A percentile compares a stretch with the other conserved stretches of the same genome.
Conservation (phyloP, 2,888 invertebrate species). For the Macrosiphum euphorbiae region DNA sequence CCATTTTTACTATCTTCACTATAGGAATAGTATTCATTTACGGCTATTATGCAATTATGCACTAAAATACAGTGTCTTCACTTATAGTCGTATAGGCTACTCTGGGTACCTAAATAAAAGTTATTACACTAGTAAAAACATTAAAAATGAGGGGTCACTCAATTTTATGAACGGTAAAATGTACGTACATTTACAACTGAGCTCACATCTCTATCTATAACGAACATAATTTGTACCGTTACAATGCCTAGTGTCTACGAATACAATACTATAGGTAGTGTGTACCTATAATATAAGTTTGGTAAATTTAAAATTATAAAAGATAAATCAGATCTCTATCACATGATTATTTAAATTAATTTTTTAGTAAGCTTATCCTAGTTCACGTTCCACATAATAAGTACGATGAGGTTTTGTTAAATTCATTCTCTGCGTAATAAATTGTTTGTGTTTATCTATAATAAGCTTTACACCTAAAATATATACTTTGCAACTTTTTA, state of each 20-base stretch:
- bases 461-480: slow-evolving; percentile 23
- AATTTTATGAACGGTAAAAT: no score
- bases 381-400: background rate
- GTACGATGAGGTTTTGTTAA: slow-evolving; percentile 8
- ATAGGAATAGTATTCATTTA: no score
- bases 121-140: no score
- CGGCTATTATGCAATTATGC: no score
- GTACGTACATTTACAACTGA: no score
- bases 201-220: no score
- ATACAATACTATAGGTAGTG: background rate
- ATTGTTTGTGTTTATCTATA: background rate
- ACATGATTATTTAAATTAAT: background rate
- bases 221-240: background rate
- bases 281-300: background rate
- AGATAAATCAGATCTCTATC: background rate
- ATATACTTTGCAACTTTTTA: background rate
- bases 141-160: no score
- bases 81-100: no score
- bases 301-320: background rate
- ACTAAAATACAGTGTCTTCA: no score
- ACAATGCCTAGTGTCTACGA: background rate
- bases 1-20: no score
- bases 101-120: no score
- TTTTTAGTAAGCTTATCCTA: background rate
- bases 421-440: background rate